These are phyloP conservation scores for Pachypsylla venusta DNA, from an alignment of 1,140 invertebrate genomes.

Conservation along the genomic window DNA sequence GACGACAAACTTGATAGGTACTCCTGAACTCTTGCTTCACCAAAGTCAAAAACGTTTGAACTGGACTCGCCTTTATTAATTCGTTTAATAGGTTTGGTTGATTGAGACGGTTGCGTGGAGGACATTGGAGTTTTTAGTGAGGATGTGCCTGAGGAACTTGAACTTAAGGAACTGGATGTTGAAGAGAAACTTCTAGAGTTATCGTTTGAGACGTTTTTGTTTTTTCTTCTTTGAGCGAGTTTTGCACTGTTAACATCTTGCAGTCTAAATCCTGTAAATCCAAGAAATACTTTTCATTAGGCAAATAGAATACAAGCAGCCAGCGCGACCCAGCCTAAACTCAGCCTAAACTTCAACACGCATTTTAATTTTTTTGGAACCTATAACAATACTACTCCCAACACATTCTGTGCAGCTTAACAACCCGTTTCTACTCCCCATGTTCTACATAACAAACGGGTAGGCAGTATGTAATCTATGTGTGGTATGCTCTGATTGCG, in stretches of 20 bases:
- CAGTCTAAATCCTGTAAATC: slow-evolving; percentile 15
- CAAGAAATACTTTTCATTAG: too few relatives aligned
- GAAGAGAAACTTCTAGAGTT: slow-evolving; percentile 32
- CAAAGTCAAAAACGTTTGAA: slow-evolving; percentile 37
- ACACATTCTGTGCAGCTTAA: too few relatives aligned
- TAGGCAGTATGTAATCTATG: too few relatives aligned
- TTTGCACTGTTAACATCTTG: slow-evolving; percentile 49
- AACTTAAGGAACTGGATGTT: slow-evolving; percentile 33
- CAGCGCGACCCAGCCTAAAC: too few relatives aligned
- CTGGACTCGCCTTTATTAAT: slow-evolving; percentile 15
- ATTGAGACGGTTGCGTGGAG: slow-evolving; percentile 15
- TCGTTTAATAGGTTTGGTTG: slow-evolving; percentile 4
- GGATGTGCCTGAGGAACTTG: slow-evolving; percentile 29
- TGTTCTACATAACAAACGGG: too few relatives aligned
- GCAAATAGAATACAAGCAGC: too few relatives aligned
- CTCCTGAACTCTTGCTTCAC: slow-evolving; percentile 37
- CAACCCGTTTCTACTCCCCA: too few relatives aligned
- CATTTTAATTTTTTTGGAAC: too few relatives aligned
- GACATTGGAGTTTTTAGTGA: slow-evolving; percentile 25
- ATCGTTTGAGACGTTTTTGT: slow-evolving; percentile 45
- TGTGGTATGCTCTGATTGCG: too few relatives aligned
- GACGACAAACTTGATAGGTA: slow-evolving; percentile 37
- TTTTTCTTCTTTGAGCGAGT: slow-evolving; percentile 49
- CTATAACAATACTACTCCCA: too few relatives aligned
- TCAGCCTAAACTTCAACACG: too few relatives aligned